phyloP scores from a whole-genome alignment of 2,888 invertebrate genomes.

The Allygus modestus region DNA sequence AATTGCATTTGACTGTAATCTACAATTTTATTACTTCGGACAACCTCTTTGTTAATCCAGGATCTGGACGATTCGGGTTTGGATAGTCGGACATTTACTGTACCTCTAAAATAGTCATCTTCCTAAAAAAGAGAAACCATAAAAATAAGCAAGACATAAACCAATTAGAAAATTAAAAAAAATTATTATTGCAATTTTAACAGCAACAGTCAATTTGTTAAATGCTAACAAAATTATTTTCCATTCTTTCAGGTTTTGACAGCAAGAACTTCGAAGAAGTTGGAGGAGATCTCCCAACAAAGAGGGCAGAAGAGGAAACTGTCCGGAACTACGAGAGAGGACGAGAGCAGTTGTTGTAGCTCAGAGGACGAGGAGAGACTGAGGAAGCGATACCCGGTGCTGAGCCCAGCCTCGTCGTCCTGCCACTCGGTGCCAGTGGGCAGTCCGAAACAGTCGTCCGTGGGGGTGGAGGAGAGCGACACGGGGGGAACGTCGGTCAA shows the following conservation, averaged over 20 bases:
- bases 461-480: conserved; percentile 68
- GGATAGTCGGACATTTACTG: too few species aligned
- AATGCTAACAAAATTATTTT: too few species aligned
- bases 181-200: too few species aligned
- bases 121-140: too few species aligned
- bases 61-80: too few species aligned
- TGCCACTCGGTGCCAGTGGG: conserved; percentile 76
- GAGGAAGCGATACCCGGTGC: conserved; percentile 72
- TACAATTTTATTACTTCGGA: too few species aligned
- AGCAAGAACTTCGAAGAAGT: conserved; percentile 56
- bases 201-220: too few species aligned
- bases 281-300: conserved; percentile 57
- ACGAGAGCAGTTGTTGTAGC: conserved; percentile 75
- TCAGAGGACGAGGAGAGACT: conserved; percentile 75
- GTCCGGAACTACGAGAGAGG: conserved; percentile 73
- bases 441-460: conserved; percentile 72
- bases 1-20: too few species aligned
- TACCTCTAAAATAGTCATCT: too few species aligned
- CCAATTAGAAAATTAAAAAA: too few species aligned
- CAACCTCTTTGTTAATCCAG: too few species aligned
- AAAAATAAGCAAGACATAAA: too few species aligned
- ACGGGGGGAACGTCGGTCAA: conserved; percentile 83
- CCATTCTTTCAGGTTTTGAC: conserved; percentile 54
- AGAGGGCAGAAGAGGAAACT: conserved; percentile 81
- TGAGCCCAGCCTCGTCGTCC: conserved; percentile 81